Conservation (phyloP, 1,140 invertebrate genomes). For the Protaetia brevitarsis region DNA sequence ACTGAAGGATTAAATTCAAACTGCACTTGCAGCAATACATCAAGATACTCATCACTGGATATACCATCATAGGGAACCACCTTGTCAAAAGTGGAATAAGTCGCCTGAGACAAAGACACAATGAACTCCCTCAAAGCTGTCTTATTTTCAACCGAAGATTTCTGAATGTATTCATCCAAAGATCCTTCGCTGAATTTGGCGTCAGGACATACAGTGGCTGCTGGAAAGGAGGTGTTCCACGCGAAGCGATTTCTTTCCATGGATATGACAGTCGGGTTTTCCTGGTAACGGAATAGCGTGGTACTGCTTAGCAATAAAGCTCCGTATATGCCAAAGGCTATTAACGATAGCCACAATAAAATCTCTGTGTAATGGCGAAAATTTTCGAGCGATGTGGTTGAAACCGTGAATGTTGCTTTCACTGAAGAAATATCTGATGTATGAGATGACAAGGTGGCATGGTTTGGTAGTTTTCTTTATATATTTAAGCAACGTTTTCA, state of each 20-base stretch:
- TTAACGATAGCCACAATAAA: conserved; percentile 51
- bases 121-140: conserved; percentile 54
- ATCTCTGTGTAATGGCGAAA: conserved; percentile 35
- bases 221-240: conserved; percentile 69
- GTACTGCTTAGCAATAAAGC: conserved; percentile 54
- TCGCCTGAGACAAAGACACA: conserved; percentile 53
- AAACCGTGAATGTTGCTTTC: conserved; percentile 32
- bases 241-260: conserved; percentile 68
- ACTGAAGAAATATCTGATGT: conserved; percentile 26
- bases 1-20: conserved; percentile 53
- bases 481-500: too few species aligned
- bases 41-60: conserved; percentile 56
- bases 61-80: conserved; percentile 52
- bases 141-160: conserved; percentile 51
- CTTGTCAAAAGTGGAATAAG: conserved; percentile 57
- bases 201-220: conserved; percentile 53
- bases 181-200: conserved; percentile 37
- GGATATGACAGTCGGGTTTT: conserved; percentile 67
- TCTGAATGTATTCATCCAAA: conserved; percentile 37
- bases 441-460: too few species aligned
- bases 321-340: conserved; percentile 49
- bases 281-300: conserved; percentile 62
- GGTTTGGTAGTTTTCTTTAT: too few species aligned
- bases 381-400: conserved; percentile 25
- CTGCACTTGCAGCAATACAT: conserved; percentile 54